phyloP scores from a whole-genome alignment of 2,888 invertebrate species.

The Hipparchia semele region DNA sequence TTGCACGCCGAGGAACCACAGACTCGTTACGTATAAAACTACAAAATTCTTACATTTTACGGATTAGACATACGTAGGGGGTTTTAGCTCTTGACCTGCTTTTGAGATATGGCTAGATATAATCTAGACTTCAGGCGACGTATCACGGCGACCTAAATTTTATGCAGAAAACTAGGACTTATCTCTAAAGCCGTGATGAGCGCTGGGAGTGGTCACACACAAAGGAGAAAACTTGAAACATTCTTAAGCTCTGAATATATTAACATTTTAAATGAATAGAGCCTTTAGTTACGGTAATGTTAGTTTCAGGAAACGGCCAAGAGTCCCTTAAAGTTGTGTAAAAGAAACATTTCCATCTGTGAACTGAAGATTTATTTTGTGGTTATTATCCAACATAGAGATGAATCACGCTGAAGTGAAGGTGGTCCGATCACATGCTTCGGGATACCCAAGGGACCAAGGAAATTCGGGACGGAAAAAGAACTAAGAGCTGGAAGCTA shows the following conservation, averaged over 20 bases:
- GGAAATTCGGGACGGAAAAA: no score
- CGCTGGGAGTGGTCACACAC: slow-evolving; percentile 9
- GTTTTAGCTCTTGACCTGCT: slow-evolving; percentile 26
- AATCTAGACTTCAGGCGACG: slow-evolving; percentile 29
- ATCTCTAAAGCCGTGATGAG: slow-evolving; percentile 29
- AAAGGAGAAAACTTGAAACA: slow-evolving; percentile 2
- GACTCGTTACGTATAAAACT: slow-evolving; percentile 23
- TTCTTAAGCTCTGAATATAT: slow-evolving; percentile 12
- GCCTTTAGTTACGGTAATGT: not conserved
- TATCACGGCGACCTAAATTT: slow-evolving; percentile 31
- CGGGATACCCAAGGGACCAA: no score
- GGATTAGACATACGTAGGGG: slow-evolving; percentile 29
- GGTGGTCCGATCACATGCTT: no score
- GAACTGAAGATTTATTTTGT: no score
- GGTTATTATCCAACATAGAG: no score
- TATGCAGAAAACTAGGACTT: slow-evolving; percentile 27
- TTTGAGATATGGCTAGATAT: slow-evolving; percentile 25
- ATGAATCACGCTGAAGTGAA: no score
- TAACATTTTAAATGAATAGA: not conserved
- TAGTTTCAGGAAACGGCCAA: not conserved
- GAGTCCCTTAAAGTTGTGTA: no score
- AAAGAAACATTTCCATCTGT: no score
- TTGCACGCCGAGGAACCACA: slow-evolving; percentile 10
- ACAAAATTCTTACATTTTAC: slow-evolving; percentile 23
- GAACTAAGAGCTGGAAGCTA: no score